Conservation (phyloP, 2,113 vertebrate species). For the Struthio camelus region DNA sequence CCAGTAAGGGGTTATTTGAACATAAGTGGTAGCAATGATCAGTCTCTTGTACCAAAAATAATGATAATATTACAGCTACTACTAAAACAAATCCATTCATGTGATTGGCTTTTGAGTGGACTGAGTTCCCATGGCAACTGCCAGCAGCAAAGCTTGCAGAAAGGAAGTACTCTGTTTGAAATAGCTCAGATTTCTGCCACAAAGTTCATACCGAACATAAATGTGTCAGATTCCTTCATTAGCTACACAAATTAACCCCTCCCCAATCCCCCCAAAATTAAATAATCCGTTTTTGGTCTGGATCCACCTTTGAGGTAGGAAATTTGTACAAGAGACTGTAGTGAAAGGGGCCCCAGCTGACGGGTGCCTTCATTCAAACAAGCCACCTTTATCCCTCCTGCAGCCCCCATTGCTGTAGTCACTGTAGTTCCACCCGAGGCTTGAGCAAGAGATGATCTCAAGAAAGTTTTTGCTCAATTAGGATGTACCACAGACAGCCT, state of each 20-base stretch:
- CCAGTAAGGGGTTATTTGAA: neutral
- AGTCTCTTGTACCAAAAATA: neutral
- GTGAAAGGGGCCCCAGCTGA: neutral
- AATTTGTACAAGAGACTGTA: neutral
- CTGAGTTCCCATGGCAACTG: slow-evolving; percentile 68
- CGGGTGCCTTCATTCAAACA: neutral
- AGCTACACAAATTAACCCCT: neutral
- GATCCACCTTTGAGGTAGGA: neutral
- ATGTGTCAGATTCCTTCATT: neutral
- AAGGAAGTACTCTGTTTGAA: slow-evolving; percentile 62
- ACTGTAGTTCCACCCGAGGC: neutral
- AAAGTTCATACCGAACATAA: slow-evolving; percentile 23
- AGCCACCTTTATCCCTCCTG: neutral
- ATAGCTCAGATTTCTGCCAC: slow-evolving; percentile 9
- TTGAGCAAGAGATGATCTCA: neutral
- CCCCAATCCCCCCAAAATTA: neutral
- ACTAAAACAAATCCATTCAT: slow-evolving; percentile 46
- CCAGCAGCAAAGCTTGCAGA: neutral
- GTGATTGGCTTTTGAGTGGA: slow-evolving; percentile 44
- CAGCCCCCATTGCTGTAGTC: neutral
- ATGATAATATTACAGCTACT: slow-evolving; percentile 30
- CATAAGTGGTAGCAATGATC: neutral
- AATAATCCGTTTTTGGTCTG: neutral
- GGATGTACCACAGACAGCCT: neutral
- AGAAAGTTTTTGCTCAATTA: neutral